Conservation (phyloP, 2,113 vertebrate genomes). For the Caloenas nicobarica region DNA sequence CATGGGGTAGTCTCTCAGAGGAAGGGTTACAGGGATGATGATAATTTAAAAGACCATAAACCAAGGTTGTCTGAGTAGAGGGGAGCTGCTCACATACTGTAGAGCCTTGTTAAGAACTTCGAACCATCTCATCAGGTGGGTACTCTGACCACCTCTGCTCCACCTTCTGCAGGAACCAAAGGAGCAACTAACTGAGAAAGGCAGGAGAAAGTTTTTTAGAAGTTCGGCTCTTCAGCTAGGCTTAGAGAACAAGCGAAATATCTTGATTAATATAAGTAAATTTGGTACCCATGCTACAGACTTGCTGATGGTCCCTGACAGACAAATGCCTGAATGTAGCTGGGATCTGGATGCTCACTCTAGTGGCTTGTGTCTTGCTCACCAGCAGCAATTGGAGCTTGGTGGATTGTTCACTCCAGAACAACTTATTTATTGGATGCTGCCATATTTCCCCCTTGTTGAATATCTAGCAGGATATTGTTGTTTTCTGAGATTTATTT, state of each 20-base stretch:
- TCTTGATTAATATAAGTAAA: neutral
- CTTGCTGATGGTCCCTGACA: neutral
- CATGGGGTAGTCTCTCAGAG: neutral
- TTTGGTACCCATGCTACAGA: neutral
- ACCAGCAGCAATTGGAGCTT: neutral
- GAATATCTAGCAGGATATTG: neutral
- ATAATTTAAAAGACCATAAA: neutral
- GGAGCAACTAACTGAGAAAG: neutral
- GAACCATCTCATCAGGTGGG: neutral
- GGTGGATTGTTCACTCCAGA: neutral
- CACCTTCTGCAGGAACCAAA: neutral
- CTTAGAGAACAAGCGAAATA: neutral
- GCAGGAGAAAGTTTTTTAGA: neutral
- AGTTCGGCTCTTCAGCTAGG: neutral
- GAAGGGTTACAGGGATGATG: neutral
- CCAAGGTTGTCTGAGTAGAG: neutral
- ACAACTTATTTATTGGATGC: neutral
- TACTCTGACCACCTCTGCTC: neutral
- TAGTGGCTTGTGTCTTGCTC: neutral
- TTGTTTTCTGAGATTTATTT: neutral
- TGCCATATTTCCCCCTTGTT: neutral
- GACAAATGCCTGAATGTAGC: neutral
- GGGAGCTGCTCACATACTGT: neutral
- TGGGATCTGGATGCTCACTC: neutral
- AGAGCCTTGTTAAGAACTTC: neutral